phyloP scores from a whole-genome alignment of 1,140 invertebrate species.

The Drosophila ambigua region DNA sequence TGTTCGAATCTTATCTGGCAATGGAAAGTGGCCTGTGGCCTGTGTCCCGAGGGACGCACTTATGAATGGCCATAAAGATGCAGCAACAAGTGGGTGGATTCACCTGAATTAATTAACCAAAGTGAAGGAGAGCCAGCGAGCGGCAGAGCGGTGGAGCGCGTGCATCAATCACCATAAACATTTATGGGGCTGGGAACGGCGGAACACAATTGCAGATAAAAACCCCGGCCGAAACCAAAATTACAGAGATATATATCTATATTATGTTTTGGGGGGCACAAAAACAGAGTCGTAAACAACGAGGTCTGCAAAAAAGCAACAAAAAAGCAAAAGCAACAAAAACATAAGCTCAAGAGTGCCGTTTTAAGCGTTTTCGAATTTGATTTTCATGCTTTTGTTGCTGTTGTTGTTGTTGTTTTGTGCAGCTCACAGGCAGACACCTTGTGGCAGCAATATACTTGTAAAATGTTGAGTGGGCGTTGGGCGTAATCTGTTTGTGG shows the following conservation, averaged over 20 bases:
- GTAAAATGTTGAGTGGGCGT: too few species aligned
- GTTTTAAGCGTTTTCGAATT: constrained; percentile 51
- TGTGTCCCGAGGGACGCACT: constrained; percentile 17
- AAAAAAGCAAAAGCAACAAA: constrained; percentile 12
- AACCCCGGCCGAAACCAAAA: constrained; percentile 21
- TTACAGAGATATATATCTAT: constrained; percentile 30
- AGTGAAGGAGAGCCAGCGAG: not conserved
- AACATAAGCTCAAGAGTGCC: constrained; percentile 32
- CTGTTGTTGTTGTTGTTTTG: constrained; percentile 22
- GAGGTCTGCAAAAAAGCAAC: not conserved
- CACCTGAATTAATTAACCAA: constrained; percentile 40
- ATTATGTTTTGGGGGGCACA: constrained; percentile 28
- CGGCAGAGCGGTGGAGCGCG: not conserved
- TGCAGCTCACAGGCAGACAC: constrained; percentile 43
- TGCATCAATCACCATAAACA: constrained; percentile 53
- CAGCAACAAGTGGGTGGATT: constrained; percentile 16
- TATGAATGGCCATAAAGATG: constrained; percentile 43
- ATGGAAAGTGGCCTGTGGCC: constrained; percentile 22
- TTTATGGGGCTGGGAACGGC: constrained; percentile 39
- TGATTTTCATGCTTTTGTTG: constrained; percentile 34
- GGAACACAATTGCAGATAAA: constrained; percentile 55
- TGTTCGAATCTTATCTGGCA: constrained; percentile 18
- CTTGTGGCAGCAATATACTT: constrained; percentile 15
- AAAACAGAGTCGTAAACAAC: constrained; percentile 49
- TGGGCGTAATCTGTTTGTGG: constrained; percentile 2